phyloP scores from a whole-genome alignment of 2,888 invertebrate species.

The Prenolepis imparis region DNA sequence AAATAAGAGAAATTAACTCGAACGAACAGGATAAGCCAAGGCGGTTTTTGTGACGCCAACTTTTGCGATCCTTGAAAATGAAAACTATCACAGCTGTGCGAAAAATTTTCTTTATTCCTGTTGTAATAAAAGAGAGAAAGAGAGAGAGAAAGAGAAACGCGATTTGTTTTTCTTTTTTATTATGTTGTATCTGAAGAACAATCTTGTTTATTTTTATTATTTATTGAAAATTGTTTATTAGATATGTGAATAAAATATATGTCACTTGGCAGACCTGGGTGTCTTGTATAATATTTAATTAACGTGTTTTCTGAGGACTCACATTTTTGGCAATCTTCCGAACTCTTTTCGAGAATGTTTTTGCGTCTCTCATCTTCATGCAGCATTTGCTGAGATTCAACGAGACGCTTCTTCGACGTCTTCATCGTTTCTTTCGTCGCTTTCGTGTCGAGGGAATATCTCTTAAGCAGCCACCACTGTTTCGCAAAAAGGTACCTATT shows the following conservation, averaged over 20 bases:
- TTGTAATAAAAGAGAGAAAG: not conserved
- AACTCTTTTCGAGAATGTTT: not conserved
- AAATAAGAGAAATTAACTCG: constrained; percentile 57
- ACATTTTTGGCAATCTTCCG: not conserved
- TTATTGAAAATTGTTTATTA: not conserved
- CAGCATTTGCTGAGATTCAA: not conserved
- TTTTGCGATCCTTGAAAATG: constrained; percentile 37
- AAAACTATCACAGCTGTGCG: constrained; percentile 37
- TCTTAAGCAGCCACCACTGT: constrained; percentile 54
- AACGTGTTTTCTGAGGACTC: not conserved
- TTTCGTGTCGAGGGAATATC: constrained; percentile 58
- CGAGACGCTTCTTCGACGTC: constrained; percentile 42
- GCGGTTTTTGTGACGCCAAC: constrained; percentile 51
- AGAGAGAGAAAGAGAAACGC: not conserved
- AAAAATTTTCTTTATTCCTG: constrained; percentile 22
- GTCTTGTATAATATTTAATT: constrained; percentile 7
- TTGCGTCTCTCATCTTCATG: not conserved
- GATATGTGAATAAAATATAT: not conserved
- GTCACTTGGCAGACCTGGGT: not conserved
- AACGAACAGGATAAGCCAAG: constrained; percentile 51
- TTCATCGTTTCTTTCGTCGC: constrained; percentile 42
- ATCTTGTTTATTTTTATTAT: constrained; percentile 16
- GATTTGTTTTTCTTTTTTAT: constrained; percentile 30
- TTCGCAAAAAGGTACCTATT: constrained; percentile 65
- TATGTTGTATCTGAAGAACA: not conserved